Evolutionary conservation across 2,113 vertebrate genomes (phyloP).

Genomic region (human (Homo sapiens)): GRCh38 chr16:52591001-52591500

Average conservation of each 20-base stretch:
- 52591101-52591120: neutral
- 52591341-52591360: neutral
- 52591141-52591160: neutral
- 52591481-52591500: neutral
- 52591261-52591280: neutral
- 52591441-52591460: neutral
- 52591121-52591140: neutral
- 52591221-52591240: neutral
- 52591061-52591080: neutral
- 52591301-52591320: neutral
- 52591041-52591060: neutral
- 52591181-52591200: neutral
- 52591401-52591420: neutral
- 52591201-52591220: neutral
- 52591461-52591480: neutral
- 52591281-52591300: neutral
- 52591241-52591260: neutral
- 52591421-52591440: neutral
- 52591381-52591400: neutral
- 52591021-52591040: neutral
- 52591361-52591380: neutral
- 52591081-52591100: neutral
- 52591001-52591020: neutral
- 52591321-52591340: neutral
- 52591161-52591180: neutral